Evolutionary conservation across 2,888 invertebrate species (phyloP).

Genomic region (Flexamia atlantica): DNA sequence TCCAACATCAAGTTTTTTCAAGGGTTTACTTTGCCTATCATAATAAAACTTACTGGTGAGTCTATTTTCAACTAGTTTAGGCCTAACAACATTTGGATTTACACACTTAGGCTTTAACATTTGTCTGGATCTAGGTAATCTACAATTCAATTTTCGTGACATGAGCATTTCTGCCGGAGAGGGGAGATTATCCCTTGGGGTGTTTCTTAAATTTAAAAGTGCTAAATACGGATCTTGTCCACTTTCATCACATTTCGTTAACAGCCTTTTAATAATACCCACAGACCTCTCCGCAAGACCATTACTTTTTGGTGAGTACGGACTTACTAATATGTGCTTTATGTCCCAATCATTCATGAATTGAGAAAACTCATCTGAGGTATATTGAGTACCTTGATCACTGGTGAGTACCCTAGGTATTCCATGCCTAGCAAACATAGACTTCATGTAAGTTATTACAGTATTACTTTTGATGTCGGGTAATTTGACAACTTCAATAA

Average conservation of each 20-base stretch:
- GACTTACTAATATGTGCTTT: constrained; percentile 47
- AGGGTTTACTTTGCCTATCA: constrained; percentile 38
- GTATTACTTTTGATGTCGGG: constrained; percentile 35
- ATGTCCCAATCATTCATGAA: constrained; percentile 49
- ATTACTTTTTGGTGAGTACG: constrained; percentile 51
- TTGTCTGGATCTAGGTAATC: constrained; percentile 33
- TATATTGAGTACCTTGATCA: constrained; percentile 56
- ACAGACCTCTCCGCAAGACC: constrained; percentile 58
- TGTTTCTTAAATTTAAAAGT: constrained; percentile 55
- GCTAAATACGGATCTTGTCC: constrained; percentile 57
- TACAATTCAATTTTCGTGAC: constrained; percentile 54
- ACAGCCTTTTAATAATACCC: constrained; percentile 44
- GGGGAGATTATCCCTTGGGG: constrained; percentile 37
- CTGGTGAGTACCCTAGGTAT: constrained; percentile 43
- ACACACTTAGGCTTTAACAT: constrained; percentile 24
- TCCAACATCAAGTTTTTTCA: constrained; percentile 29
- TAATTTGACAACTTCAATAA: constrained; percentile 60
- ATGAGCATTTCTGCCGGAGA: constrained; percentile 56
- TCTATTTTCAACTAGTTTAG: background rate
- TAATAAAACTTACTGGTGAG: constrained; percentile 5
- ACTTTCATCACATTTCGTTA: constrained; percentile 45
- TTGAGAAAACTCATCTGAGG: constrained; percentile 51
- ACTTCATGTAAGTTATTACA: constrained; percentile 58
- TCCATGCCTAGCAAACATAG: constrained; percentile 57
- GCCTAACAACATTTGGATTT: constrained; percentile 17